Evolutionary conservation across 2,888 invertebrate species (phyloP).

Genomic region (Magallana nippona): DNA sequence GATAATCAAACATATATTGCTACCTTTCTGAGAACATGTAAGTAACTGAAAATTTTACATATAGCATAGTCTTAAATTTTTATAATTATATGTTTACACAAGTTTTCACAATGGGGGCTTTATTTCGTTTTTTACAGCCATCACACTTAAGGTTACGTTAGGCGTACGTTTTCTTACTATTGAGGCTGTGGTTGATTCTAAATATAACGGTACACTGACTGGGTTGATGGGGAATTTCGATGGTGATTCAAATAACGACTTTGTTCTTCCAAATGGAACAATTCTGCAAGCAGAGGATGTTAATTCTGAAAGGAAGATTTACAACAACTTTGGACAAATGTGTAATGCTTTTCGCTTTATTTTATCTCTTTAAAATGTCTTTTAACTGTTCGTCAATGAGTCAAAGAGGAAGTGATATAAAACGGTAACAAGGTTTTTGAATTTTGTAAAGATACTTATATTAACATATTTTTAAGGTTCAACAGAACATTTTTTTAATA

Average conservation of each 20-base stretch:
- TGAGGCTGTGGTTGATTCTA: background rate
- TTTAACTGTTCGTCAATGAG: no score
- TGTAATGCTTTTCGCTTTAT: constrained; percentile 12
- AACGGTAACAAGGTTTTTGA: no score
- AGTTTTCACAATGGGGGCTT: no score
- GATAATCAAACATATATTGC: constrained; percentile 23
- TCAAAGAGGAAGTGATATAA: no score
- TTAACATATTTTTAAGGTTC: no score
- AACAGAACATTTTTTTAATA: no score
- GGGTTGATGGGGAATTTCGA: constrained; percentile 45
- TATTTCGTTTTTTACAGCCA: background rate
- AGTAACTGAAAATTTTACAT: background rate
- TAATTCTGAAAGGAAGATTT: constrained; percentile 38
- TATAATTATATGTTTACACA: no score
- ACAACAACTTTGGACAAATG: constrained; percentile 40
- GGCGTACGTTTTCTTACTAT: constrained; percentile 17
- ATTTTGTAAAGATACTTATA: no score
- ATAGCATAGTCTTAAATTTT: no score
- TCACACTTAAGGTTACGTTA: constrained; percentile 6
- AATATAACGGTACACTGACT: background rate
- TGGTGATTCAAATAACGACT: constrained; percentile 37
- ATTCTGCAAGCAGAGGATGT: constrained; percentile 17
- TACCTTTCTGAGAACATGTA: constrained; percentile 2
- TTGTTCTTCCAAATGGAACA: constrained; percentile 40
- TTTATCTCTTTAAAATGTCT: no score